Percentiles rank a stretch among this genome's conserved stretches.
Conservation (phyloP, 2,113 vertebrate genomes). For the Ciconia boyciana region DNA sequence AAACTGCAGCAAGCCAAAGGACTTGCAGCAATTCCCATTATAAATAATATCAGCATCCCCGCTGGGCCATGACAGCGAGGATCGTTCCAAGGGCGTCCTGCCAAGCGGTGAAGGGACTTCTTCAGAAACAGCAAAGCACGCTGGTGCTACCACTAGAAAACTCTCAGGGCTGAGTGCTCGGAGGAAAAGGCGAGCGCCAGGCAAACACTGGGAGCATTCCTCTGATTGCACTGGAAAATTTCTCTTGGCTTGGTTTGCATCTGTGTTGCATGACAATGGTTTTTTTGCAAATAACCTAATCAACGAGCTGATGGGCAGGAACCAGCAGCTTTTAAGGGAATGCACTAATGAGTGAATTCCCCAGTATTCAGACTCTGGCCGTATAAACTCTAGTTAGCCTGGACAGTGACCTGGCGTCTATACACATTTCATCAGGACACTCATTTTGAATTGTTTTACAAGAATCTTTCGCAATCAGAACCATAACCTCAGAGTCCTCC, state of each 20-base stretch:
- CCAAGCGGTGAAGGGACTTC: neutral
- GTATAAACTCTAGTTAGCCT: neutral
- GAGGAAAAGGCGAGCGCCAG: neutral
- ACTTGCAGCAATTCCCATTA: slow-evolving; percentile 1
- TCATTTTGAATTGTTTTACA: slow-evolving; percentile 20
- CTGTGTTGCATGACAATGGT: neutral
- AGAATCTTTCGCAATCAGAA: slow-evolving; percentile 44
- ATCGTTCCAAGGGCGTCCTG: neutral
- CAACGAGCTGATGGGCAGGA: slow-evolving; percentile 20
- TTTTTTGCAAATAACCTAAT: neutral
- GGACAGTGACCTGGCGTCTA: slow-evolving; percentile 20
- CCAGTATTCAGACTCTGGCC: neutral
- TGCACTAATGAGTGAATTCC: slow-evolving; percentile 39
- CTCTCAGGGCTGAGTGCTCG: neutral
- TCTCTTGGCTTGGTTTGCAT: neutral
- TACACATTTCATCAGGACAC: slow-evolving; percentile 5
- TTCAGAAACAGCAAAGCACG: neutral
- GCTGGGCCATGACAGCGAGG: neutral
- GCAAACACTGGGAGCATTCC: neutral
- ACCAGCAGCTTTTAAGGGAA: neutral
- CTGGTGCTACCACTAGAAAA: neutral
- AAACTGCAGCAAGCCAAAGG: neutral
- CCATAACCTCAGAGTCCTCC: neutral
- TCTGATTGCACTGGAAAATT: neutral
- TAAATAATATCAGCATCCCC: slow-evolving; percentile 18